Percentiles rank a stretch among this genome's conserved stretches.
These are phyloP conservation scores for Philopedon plagiatum DNA, from an alignment of 2,888 invertebrate genomes.

Conservation along the genomic window DNA sequence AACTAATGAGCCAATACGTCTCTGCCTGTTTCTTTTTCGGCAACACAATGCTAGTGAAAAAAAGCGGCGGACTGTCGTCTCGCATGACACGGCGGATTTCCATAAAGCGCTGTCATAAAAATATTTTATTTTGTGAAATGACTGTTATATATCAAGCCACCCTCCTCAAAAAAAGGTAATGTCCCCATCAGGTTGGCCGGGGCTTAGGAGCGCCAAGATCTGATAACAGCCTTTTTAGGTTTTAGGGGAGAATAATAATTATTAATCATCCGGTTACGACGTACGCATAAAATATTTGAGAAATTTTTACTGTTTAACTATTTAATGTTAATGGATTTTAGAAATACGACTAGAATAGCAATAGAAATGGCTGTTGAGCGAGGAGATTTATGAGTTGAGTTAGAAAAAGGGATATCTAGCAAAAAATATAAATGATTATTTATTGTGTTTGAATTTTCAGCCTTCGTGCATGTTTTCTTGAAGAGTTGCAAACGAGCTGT, in stretches of 20 bases:
- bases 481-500: too few species aligned
- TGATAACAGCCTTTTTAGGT: constrained; percentile 48
- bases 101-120: constrained; percentile 64
- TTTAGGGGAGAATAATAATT: constrained; percentile 46
- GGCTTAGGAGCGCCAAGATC: constrained; percentile 49
- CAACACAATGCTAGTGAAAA: constrained; percentile 13
- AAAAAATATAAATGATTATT: too few species aligned
- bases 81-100: constrained; percentile 62
- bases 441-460: too few species aligned
- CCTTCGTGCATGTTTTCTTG: too few species aligned
- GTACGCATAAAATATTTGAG: constrained; percentile 30
- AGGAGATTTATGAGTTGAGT: too few species aligned
- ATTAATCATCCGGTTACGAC: constrained; percentile 46
- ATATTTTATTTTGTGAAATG: constrained; percentile 64
- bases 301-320: constrained; percentile 8
- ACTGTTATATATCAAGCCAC: constrained; percentile 63
- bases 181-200: constrained; percentile 41
- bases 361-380: too few species aligned
- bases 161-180: constrained; percentile 56
- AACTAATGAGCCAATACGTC: neutral
- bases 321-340: neutral
- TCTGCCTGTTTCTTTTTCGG: constrained; percentile 9
- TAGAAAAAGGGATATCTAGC: too few species aligned
- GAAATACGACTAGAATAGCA: too few species aligned
- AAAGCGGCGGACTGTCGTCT: constrained; percentile 48